Conservation (phyloP, 2,888 invertebrate species). For the Mythimna pallens region DNA sequence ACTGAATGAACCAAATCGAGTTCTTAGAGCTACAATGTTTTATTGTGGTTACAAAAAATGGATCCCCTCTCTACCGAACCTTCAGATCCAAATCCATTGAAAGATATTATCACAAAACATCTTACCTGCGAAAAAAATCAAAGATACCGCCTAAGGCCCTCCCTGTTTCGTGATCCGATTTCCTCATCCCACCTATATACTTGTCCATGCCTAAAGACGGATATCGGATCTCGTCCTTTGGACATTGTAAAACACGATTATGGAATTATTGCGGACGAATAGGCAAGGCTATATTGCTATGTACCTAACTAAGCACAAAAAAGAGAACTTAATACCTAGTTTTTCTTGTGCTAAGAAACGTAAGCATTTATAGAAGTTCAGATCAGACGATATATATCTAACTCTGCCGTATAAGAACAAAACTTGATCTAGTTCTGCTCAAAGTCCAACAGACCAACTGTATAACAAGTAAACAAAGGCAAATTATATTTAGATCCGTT, state of each 20-base stretch:
- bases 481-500: slow-evolving; percentile 2
- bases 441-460: background rate
- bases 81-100: slow-evolving; percentile 3
- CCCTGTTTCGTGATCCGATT: slow-evolving; percentile 37
- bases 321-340: background rate
- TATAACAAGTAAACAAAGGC: background rate
- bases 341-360: background rate
- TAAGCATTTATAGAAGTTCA: background rate
- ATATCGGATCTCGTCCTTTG: slow-evolving; percentile 45
- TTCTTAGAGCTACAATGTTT: slow-evolving; percentile 36
- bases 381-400: background rate
- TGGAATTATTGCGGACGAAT: slow-evolving; percentile 26
- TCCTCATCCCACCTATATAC: slow-evolving; percentile 28
- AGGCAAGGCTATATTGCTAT: slow-evolving; percentile 1
- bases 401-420: background rate
- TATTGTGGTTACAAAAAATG: slow-evolving; percentile 33
- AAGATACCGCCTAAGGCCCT: slow-evolving; percentile 30
- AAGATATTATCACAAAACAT: slow-evolving; percentile 31
- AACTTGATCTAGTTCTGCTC: background rate
- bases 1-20: slow-evolving; percentile 61
- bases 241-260: slow-evolving; percentile 33
- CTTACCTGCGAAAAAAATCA: slow-evolving; percentile 35
- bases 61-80: slow-evolving; percentile 14
- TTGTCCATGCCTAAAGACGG: slow-evolving; percentile 16
- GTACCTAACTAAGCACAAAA: background rate